phyloP scores from a whole-genome alignment of 1,140 invertebrate species.

The Drosophila auraria region DNA sequence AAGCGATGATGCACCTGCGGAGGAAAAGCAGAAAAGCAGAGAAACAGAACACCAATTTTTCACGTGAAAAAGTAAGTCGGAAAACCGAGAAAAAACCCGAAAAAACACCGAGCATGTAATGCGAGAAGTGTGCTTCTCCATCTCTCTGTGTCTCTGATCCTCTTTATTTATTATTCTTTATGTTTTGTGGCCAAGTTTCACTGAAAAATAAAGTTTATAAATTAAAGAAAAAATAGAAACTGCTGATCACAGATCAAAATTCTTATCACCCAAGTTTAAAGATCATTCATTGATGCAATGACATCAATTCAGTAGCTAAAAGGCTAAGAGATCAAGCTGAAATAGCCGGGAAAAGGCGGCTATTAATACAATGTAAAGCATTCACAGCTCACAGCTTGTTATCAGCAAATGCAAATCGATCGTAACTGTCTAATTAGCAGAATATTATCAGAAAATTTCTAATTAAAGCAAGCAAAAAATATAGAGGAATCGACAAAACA shows the following conservation, averaged over 20 bases:
- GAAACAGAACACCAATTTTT: slow-evolving; percentile 22
- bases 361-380: not conserved
- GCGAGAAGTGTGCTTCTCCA: slow-evolving; percentile 30
- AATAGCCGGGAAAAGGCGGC: not conserved
- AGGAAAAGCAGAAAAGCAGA: slow-evolving; percentile 12
- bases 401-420: not conserved
- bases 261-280: not conserved
- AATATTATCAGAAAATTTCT: not conserved
- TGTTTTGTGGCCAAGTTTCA: not conserved
- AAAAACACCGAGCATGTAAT: slow-evolving; percentile 25
- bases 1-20: slow-evolving; percentile 52
- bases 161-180: slow-evolving; percentile 4
- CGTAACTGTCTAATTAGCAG: not conserved
- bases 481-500: not conserved
- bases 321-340: not conserved
- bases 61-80: slow-evolving; percentile 25
- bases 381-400: not conserved
- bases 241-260: not conserved
- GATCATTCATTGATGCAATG: not conserved
- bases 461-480: not conserved
- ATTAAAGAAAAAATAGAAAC: not conserved
- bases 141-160: not conserved
- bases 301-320: not conserved
- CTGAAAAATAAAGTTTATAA: not conserved
- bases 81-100: slow-evolving; percentile 9